phyloP scores from a whole-genome alignment of 2,888 invertebrate species.

The Volucella inanis region DNA sequence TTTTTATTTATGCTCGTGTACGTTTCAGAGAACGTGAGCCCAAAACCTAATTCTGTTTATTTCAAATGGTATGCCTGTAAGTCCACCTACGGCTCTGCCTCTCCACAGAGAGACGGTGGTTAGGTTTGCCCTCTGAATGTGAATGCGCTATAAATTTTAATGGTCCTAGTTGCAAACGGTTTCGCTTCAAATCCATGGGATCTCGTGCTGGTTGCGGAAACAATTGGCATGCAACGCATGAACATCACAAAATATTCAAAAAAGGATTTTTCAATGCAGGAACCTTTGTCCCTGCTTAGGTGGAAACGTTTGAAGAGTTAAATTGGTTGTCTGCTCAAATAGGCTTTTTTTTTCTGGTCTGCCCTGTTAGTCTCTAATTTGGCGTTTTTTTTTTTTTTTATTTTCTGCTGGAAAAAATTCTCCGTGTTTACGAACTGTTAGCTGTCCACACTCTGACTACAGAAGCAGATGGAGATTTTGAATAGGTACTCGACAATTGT shows the following conservation, averaged over 20 bases:
- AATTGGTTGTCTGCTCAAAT: not conserved
- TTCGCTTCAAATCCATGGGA: not conserved
- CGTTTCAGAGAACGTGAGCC: not conserved
- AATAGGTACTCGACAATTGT: too few species aligned
- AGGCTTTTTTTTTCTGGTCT: not conserved
- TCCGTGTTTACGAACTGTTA: too few species aligned
- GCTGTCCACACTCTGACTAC: too few species aligned
- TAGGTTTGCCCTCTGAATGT: not conserved
- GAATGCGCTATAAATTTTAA: not conserved
- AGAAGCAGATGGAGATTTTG: too few species aligned
- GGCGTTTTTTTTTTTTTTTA: too few species aligned
- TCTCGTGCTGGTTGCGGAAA: not conserved
- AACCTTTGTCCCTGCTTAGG: too few species aligned
- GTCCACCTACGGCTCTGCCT: too few species aligned
- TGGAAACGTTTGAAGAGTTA: not conserved
- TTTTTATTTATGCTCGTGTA: not conserved
- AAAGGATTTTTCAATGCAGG: not conserved
- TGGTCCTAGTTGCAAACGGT: not conserved
- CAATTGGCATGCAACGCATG: not conserved
- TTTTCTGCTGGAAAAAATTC: too few species aligned
- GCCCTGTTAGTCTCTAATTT: too few species aligned
- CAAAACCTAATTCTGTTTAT: not conserved
- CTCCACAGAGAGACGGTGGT: not conserved
- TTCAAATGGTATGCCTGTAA: not conserved
- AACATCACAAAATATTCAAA: not conserved